Percentiles rank a stretch among this genome's conserved stretches.
Conservation (phyloP, 2,888 invertebrate genomes). For the Clitarchus hookeri region DNA sequence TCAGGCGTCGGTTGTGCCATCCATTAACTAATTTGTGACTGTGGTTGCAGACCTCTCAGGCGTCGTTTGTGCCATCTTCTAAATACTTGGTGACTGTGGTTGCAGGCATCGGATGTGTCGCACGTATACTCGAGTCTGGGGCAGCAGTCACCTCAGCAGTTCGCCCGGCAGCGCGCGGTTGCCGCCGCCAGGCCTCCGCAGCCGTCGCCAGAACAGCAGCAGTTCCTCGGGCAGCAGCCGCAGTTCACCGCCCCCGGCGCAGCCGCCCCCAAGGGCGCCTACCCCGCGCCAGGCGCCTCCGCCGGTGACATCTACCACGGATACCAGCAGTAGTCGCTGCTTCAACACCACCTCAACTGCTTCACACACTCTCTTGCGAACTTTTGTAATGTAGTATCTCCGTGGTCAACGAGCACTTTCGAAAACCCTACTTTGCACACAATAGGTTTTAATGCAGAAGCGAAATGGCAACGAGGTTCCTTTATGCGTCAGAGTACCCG, state of each 20-base stretch:
- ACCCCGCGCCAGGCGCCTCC: conserved; percentile 42
- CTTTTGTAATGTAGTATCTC: no score
- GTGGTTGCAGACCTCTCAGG: no score
- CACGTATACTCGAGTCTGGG: conserved; percentile 36
- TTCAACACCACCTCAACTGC: conserved; percentile 27
- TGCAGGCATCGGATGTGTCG: background rate
- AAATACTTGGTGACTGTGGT: no score
- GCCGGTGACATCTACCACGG: conserved; percentile 36
- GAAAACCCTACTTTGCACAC: no score
- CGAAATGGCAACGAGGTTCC: no score
- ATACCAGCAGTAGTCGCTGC: conserved; percentile 28
- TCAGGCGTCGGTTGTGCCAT: no score
- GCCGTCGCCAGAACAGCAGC: conserved; percentile 28
- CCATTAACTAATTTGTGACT: no score
- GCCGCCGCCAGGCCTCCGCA: conserved; percentile 22
- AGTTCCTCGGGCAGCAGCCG: conserved; percentile 33
- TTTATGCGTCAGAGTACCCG: no score
- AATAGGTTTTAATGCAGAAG: no score
- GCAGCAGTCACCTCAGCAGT: conserved; percentile 47
- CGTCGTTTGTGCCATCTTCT: no score
- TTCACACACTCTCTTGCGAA: background rate
- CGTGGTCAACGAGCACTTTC: no score
- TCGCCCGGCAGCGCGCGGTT: conserved; percentile 43
- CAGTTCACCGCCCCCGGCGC: conserved; percentile 25
- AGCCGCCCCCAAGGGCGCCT: conserved; percentile 29